A percentile compares a stretch with the other conserved stretches of the same genome.
Conservation (phyloP, 2,888 invertebrate genomes). For the Phalangium opilio region DNA sequence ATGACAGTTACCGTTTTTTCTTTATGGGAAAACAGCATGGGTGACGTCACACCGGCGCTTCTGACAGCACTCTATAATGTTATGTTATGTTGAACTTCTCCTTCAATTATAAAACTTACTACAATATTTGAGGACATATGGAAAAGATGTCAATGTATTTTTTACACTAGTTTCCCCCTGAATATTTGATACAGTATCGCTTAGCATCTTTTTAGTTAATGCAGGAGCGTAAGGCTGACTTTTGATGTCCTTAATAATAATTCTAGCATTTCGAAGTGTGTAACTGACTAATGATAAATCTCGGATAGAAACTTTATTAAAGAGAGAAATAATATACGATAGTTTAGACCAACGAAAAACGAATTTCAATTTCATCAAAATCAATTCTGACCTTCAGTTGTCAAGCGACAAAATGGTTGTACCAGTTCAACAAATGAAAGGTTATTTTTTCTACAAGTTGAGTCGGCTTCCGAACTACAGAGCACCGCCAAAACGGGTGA, state of each 20-base stretch:
- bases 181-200: conserved; percentile 54
- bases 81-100: too few relatives aligned
- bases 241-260: conserved; percentile 66
- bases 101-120: conserved; percentile 14
- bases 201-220: conserved; percentile 65
- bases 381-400: conserved; percentile 56
- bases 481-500: conserved; percentile 76
- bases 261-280: conserved; percentile 54
- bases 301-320: conserved; percentile 55
- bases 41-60: too few relatives aligned
- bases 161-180: too few relatives aligned
- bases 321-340: too few relatives aligned
- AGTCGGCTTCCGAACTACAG: conserved; percentile 64
- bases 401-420: conserved; percentile 69
- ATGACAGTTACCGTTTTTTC: too few relatives aligned
- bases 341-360: too few relatives aligned
- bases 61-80: too few relatives aligned
- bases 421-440: conserved; percentile 73
- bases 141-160: too few relatives aligned
- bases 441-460: conserved; percentile 74
- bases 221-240: conserved; percentile 64
- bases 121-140: conserved; percentile 12
- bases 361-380: too few relatives aligned
- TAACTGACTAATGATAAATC: conserved; percentile 62
- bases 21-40: too few relatives aligned